phyloP scores from a whole-genome alignment of 2,888 invertebrate species.

The Drosophila mettleri region DNA sequence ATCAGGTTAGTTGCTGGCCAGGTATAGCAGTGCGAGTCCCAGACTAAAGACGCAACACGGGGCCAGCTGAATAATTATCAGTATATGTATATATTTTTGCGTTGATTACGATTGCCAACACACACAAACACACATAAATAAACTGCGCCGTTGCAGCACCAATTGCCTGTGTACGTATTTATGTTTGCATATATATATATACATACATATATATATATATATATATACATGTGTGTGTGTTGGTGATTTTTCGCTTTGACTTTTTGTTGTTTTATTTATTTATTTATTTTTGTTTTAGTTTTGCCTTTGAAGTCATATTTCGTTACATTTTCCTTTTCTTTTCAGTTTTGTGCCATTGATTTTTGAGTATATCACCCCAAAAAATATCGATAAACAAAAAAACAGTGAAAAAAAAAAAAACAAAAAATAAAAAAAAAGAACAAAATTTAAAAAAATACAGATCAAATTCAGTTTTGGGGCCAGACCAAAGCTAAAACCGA shows the following conservation, averaged over 20 bases:
- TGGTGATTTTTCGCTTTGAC: slow-evolving; percentile 15
- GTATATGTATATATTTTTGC: slow-evolving; percentile 31
- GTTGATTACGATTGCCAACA: slow-evolving; percentile 58
- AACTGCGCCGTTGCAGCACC: slow-evolving; percentile 59
- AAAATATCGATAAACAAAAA: slow-evolving; percentile 21
- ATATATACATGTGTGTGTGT: too few relatives aligned
- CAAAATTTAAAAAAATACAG: slow-evolving; percentile 1
- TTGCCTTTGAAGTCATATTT: slow-evolving; percentile 60
- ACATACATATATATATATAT: too few relatives aligned
- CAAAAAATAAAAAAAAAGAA: neutral
- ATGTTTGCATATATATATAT: too few relatives aligned
- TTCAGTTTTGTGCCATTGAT: slow-evolving; percentile 75
- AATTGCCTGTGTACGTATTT: slow-evolving; percentile 5
- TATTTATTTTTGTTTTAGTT: slow-evolving; percentile 34
- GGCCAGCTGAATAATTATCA: slow-evolving; percentile 27
- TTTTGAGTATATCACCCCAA: slow-evolving; percentile 54
- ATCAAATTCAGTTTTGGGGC: slow-evolving; percentile 10
- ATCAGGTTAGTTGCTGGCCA: slow-evolving; percentile 72
- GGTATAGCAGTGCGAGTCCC: slow-evolving; percentile 15
- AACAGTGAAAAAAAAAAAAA: slow-evolving; percentile 17
- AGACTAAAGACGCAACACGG: slow-evolving; percentile 20
- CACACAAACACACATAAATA: slow-evolving; percentile 37
- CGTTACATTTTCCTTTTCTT: slow-evolving; percentile 58
- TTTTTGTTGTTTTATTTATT: slow-evolving; percentile 34
- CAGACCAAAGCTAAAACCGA: slow-evolving; percentile 6